Base-by-base conservation (phyloP, 1,140 invertebrate species). In the Ylistrum balloti region DNA sequence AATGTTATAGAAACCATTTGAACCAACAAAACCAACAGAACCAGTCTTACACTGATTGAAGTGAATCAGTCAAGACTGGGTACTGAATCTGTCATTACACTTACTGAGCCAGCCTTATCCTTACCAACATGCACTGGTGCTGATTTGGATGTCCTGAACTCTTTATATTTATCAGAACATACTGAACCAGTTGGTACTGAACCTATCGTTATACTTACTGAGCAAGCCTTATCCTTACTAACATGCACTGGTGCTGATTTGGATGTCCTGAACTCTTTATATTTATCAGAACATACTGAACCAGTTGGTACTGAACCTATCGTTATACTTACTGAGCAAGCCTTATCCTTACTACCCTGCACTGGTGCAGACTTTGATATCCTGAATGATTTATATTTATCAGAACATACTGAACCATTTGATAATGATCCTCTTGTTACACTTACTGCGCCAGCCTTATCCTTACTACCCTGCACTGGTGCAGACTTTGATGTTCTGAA, bases 361-460 rank as follows among this genome's bases (percentile, higher is more conserved):
- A 56, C 88, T 33, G 94, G 94, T 3, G 94, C 95, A 33, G 95
- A 95, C 85, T 93, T 93, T 41, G 89, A 85, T 33, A 91, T 88
- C 28, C 91, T 89, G 45, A 96, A 94, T 33, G 94, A 94, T 86
- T 91, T 91, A 33, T 94, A 91, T 89, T 92, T 93, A 35, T 95
- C 90, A 74, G n/a, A n/a, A n/a, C n/a, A n/a, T 7, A 38, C 35
- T 38, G 35, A 38, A 38, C 45, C 45, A 13, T 10, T n/a, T n/a
- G n/a, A n/a, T n/a, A n/a, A n/a, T n/a, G n/a, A n/a, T n/a, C n/a
- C n/a, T n/a, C n/a, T 20, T 20, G 2, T 22, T 48, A 85, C 33
- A 92, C 93, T 85, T 92, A 94, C 94, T 87, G 89, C 87, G 88
- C 93, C 85, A 22, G 90, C 56, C 91, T 94, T 93, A 22, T 91